Conservation (phyloP, 2,888 invertebrate genomes). For the Eumerus sabulonum region DNA sequence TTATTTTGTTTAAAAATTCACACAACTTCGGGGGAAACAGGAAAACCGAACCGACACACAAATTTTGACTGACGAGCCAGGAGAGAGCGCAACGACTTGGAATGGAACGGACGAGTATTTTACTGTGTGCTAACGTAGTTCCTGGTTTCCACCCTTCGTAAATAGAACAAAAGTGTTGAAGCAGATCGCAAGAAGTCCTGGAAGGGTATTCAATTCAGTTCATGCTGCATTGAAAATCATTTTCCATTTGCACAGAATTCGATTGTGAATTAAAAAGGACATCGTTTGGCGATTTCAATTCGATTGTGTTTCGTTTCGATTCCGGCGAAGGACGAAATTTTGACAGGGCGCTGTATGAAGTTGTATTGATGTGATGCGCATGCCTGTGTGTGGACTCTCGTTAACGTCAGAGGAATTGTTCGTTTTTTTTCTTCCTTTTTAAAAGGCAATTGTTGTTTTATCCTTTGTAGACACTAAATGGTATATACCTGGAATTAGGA, state of each 20-base stretch:
- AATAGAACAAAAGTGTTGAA: not conserved
- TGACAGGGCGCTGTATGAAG: constrained; percentile 51
- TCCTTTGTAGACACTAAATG: constrained; percentile 3
- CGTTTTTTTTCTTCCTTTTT: constrained; percentile 4
- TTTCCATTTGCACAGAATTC: not conserved
- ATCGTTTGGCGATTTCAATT: constrained; percentile 25
- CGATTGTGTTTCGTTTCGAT: constrained; percentile 39
- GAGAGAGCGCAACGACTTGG: constrained; percentile 49
- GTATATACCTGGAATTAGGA: constrained; percentile 39
- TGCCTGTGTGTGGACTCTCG: constrained; percentile 14
- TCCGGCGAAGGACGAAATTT: constrained; percentile 38
- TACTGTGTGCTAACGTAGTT: constrained; percentile 2
- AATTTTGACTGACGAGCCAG: constrained; percentile 59
- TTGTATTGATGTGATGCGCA: constrained; percentile 25
- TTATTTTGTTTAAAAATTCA: constrained; percentile 41
- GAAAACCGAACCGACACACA: constrained; percentile 68
- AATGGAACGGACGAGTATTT: constrained; percentile 58
- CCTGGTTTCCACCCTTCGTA: constrained; percentile 31
- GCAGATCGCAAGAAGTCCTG: too few species aligned
- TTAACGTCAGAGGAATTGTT: not conserved
- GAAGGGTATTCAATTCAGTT: too few species aligned
- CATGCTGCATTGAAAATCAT: not conserved
- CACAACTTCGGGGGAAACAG: constrained; percentile 44
- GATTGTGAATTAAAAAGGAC: constrained; percentile 9
- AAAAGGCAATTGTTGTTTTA: constrained; percentile 37